phyloP scores from a whole-genome alignment of 1,140 invertebrate genomes.

The Lordiphosa collinella region DNA sequence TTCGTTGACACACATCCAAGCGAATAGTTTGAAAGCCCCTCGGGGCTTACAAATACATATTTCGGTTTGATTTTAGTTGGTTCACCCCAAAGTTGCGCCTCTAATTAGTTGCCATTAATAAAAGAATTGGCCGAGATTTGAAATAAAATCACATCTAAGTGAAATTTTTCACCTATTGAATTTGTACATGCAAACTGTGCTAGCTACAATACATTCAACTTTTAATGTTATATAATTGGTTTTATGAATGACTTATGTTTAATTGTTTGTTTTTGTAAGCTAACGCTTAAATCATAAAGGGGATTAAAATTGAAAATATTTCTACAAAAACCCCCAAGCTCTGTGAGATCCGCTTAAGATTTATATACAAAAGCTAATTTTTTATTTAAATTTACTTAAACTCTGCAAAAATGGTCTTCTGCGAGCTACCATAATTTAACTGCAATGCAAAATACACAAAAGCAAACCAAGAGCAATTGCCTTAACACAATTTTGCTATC shows the following conservation, averaged over 20 bases:
- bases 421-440: no score
- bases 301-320: no score
- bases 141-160: not conserved
- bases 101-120: slow-evolving; percentile 1
- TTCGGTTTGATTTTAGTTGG: slow-evolving; percentile 33
- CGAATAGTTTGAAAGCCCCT: slow-evolving; percentile 24
- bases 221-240: not conserved
- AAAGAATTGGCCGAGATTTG: not conserved
- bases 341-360: no score
- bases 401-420: no score
- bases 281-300: not conserved
- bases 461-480: no score
- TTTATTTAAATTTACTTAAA: no score
- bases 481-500: no score
- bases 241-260: not conserved
- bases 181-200: slow-evolving; percentile 3
- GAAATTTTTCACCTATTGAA: slow-evolving; percentile 2
- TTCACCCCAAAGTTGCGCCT: not conserved
- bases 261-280: not conserved
- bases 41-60: slow-evolving; percentile 20
- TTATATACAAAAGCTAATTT: no score
- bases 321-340: no score
- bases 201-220: not conserved
- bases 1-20: slow-evolving; percentile 30
- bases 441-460: no score